Evolutionary conservation across 2,888 invertebrate genomes (phyloP).

Genomic region (Steromphala cineraria): DNA sequence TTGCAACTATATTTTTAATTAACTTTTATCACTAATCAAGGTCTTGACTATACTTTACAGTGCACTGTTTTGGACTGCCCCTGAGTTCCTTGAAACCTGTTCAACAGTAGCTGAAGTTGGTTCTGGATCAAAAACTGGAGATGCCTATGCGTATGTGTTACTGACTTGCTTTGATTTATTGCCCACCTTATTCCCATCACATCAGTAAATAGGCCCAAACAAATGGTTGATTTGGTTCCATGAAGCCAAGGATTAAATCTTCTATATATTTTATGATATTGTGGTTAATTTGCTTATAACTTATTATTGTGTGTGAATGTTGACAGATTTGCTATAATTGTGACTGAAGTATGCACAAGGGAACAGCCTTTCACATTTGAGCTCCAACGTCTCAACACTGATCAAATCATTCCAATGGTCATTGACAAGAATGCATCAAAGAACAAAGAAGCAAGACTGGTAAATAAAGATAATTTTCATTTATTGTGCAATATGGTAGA

Average conservation of each 20-base stretch:
- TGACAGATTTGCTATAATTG: slow-evolving; percentile 47
- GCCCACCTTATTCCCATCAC: too few relatives aligned
- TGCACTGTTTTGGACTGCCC: slow-evolving; percentile 63
- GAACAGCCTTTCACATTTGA: slow-evolving; percentile 49
- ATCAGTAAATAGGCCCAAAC: too few relatives aligned
- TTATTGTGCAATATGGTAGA: too few relatives aligned
- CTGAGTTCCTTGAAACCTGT: slow-evolving; percentile 49
- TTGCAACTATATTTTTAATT: too few relatives aligned
- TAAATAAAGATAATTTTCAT: background rate
- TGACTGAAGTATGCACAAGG: slow-evolving; percentile 47
- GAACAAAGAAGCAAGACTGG: slow-evolving; percentile 35
- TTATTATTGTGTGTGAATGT: too few relatives aligned
- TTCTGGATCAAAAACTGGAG: slow-evolving; percentile 56
- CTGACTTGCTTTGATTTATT: too few relatives aligned
- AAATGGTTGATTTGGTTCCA: too few relatives aligned
- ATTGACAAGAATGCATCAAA: slow-evolving; percentile 40
- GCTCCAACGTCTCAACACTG: slow-evolving; percentile 30
- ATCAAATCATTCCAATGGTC: slow-evolving; percentile 44
- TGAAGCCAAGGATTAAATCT: too few relatives aligned
- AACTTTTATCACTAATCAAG: too few relatives aligned
- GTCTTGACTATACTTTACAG: slow-evolving; percentile 25
- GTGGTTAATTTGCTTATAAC: too few relatives aligned
- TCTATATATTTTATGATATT: too few relatives aligned
- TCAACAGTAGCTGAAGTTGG: slow-evolving; percentile 38
- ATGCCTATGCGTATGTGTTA: slow-evolving; percentile 57